These are phyloP conservation scores for Caenorhabditis sp. DNA, from an alignment of 2,888 invertebrate genomes.

Conservation along the genomic window DNA sequence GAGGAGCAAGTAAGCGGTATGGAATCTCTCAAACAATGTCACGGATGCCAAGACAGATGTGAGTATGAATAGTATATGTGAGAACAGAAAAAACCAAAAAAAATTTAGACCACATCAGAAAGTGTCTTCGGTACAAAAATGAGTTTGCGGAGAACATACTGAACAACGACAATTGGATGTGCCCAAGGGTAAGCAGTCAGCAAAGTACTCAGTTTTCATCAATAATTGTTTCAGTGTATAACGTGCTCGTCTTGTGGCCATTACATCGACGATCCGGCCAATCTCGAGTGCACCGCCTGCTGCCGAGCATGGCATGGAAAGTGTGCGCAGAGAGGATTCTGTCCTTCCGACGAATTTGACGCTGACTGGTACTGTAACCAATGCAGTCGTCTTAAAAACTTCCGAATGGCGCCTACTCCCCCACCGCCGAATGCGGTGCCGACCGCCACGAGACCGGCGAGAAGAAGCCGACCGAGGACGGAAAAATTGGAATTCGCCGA, in stretches of 20 bases:
- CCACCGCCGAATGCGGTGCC: too few species aligned
- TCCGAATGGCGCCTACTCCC: not conserved
- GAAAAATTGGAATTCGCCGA: too few species aligned
- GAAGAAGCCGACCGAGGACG: too few species aligned
- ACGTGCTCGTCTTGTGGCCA: constrained; percentile 30
- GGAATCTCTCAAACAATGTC: constrained; percentile 2
- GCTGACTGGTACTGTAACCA: constrained; percentile 6
- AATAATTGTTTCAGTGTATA: constrained; percentile 54
- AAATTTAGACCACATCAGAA: constrained; percentile 42
- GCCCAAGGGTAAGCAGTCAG: constrained; percentile 20
- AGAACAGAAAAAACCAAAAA: too few species aligned
- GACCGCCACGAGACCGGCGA: not conserved
- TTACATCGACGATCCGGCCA: constrained; percentile 60
- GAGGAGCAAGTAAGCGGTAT: not conserved
- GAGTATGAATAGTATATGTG: too few species aligned
- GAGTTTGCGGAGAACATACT: constrained; percentile 6
- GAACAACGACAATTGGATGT: constrained; percentile 2
- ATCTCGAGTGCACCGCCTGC: constrained; percentile 63
- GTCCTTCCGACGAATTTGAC: constrained; percentile 4
- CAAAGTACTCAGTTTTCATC: too few species aligned
- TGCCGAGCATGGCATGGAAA: constrained; percentile 60
- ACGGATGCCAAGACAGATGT: not conserved
- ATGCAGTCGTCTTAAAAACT: not conserved
- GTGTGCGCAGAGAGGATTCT: constrained; percentile 50
- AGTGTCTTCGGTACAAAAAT: constrained; percentile 40